Evolutionary conservation across 1,140 invertebrate species (phyloP), one percentile per base, ranked within the genome.

Genomic region (Nasonia giraulti): DNA sequence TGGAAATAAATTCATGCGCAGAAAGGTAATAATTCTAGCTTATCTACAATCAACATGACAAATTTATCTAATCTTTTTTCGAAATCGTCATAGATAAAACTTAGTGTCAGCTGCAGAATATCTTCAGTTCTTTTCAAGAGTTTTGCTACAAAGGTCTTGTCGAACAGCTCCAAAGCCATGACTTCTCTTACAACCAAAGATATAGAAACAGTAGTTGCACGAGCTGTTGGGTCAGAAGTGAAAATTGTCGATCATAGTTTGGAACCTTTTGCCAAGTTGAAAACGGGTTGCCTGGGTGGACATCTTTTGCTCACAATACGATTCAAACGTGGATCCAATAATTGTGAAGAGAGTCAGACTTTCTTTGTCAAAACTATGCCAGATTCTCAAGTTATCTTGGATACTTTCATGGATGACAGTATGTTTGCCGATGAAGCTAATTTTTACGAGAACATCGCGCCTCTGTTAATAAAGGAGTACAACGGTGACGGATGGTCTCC

Each of bases 361-460:
- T 80, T 80, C 20, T 85, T 85, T 62, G 79, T 81, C 0, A 82
- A 85, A 44, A 37, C 27, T 3, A 62, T 20, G 10, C 40, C 78
- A 7, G 62, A 79, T 0, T 33, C 27, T 0, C 17, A 14, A n/a
- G 6, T 33, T n/a, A 10, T 80, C 0, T n/a, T 20, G 2, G 23
- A 69, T 14, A 6, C 1, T 7, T 20, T 80, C 5, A 10, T 69
- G 6, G 84, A 85, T 6, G 14, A 75, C 1, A 44, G 6, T 4
- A 27, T 55, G 3, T 37, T 55, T 31, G 11, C 14, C 17, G 80
- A 71, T 62, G 79, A 85, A 31, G 11, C 66, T 10, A 5, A 78
- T n/a, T 85, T 81, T 7, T 85, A 31, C 55, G 10, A n/a, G 0
- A 20, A 69, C 2, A 7, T 80, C 10, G 4, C 4, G 10, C 78